These are phyloP conservation scores for Tipula lateralis DNA, from an alignment of 2,888 invertebrate species.

Conservation along the genomic window DNA sequence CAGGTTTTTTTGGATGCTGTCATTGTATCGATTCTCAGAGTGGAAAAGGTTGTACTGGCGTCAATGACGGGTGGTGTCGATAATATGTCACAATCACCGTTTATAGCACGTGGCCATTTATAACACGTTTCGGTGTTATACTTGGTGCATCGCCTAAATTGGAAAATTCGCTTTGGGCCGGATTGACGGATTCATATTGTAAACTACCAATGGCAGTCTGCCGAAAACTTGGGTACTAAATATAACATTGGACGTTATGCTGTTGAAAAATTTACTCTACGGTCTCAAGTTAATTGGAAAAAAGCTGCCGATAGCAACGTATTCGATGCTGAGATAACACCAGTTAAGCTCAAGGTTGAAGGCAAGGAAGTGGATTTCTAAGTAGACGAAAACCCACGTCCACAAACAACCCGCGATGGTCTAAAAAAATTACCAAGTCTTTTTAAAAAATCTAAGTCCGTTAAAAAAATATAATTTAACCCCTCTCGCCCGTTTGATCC, in stretches of 20 bases:
- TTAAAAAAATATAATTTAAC: slow-evolving; percentile 72
- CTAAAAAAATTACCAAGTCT: slow-evolving; percentile 81
- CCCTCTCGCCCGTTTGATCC: slow-evolving; percentile 86
- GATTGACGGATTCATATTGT: slow-evolving; percentile 81
- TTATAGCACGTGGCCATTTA: slow-evolving; percentile 73
- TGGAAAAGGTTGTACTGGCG: too few species aligned
- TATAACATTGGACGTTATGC: slow-evolving; percentile 75
- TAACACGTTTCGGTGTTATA: slow-evolving; percentile 82
- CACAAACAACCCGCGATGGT: slow-evolving; percentile 78
- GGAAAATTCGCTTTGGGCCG: slow-evolving; percentile 85
- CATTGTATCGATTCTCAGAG: too few species aligned
- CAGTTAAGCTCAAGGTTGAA: slow-evolving; percentile 78
- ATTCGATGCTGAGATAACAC: slow-evolving; percentile 85
- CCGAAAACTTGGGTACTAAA: slow-evolving; percentile 86
- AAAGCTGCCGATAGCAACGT: slow-evolving; percentile 77
- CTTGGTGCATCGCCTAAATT: slow-evolving; percentile 71
- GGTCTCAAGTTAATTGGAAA: slow-evolving; percentile 86
- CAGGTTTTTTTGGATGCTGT: too few species aligned
- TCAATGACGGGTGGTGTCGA: slow-evolving; percentile 90
- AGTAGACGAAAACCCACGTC: slow-evolving; percentile 90
- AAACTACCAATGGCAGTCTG: slow-evolving; percentile 94
- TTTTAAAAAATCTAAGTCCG: slow-evolving; percentile 92
- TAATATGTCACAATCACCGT: slow-evolving; percentile 93
- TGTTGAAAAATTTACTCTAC: slow-evolving; percentile 77
- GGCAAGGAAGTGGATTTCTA: slow-evolving; percentile 73